Conservation (phyloP, 64 coral and sea anemone species). For the Dendronephthya gigantea region DNA sequence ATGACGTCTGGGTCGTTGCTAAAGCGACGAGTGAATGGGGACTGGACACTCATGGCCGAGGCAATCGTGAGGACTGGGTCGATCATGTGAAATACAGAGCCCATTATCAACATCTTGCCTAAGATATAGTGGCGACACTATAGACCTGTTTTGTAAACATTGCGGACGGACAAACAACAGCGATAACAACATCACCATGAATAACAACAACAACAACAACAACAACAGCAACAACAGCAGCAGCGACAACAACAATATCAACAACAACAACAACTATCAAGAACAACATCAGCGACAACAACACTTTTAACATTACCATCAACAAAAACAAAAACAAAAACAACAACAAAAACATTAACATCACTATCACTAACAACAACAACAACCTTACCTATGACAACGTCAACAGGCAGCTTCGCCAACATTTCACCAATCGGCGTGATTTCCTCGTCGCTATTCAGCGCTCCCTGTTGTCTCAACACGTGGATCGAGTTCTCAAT, state of each 20-base stretch:
- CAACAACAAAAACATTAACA: background rate
- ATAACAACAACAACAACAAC: too few relatives aligned
- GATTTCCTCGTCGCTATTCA: constrained; percentile 21
- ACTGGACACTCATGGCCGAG: constrained; percentile 92
- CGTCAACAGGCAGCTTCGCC: constrained; percentile 76
- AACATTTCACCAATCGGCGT: constrained; percentile 62
- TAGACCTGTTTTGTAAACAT: background rate
- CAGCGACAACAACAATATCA: too few relatives aligned
- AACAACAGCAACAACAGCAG: too few relatives aligned
- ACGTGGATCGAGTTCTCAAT: constrained; percentile 80
- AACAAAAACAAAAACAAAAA: too few relatives aligned
- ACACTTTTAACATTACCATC: too few relatives aligned
- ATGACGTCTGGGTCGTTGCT: constrained; percentile 84
- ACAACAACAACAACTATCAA: too few relatives aligned
- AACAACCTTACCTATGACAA: constrained; percentile 79
- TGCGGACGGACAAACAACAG: too few relatives aligned
- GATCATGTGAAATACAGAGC: constrained; percentile 85
- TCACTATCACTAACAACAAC: background rate
- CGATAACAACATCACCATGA: too few relatives aligned
- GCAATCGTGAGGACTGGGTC: constrained; percentile 89
- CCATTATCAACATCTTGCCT: constrained; percentile 72
- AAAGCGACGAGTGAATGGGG: constrained; percentile 75
- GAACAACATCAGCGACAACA: too few relatives aligned
- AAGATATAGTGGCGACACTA: background rate
- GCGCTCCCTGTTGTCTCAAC: constrained; percentile 76